Base-by-base conservation (phyloP, 1,140 invertebrate species). In the Bacillus rossius region DNA sequence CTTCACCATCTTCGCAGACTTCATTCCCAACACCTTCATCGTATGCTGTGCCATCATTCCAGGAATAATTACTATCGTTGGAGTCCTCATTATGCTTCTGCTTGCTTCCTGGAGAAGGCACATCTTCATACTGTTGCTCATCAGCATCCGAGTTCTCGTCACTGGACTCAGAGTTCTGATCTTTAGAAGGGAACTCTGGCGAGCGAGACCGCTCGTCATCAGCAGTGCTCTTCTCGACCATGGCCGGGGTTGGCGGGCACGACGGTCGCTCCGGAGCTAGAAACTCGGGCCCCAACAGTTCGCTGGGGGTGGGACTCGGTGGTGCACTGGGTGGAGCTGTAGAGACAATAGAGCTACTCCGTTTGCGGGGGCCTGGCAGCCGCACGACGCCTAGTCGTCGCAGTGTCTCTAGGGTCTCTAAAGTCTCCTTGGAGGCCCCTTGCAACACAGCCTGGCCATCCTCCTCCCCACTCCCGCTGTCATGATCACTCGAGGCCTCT, bases 231-330 rank as follows among this genome's bases (percentile, higher is more conserved):
- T 38, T 29, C 22, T 57, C 55, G 16, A 57, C 40, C 55, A 57
- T 57, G 25, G 17, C 17, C 40, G 55, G 47, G 16, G 43, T 37
- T 57, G 22, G 55, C 8, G 43, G 43, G 49, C 45, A 41, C 7
- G 52, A 34, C 10, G 20, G 43, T 47, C 29, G 17, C 10, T 49
- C 43, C 34, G 55, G 16, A 57, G 42, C 40, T 7, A 57, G 19
- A 8, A 57, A 49, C 14, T 57, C 55, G 20, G 43, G 43, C 10
- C 41, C 26, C 34, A 57, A 34, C 26, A 48, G n/a, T 49, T 57
- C 55, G 49, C 43, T 57, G 3, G 55, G 43, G n/a, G 45, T 17
- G 8, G 55, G 43, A 49, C 43, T 57, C 4, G 23, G 20, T 14
- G 17, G 23, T 16, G 29, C 41, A 10, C 13, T 8, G 2, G 16